Percentiles rank a stretch among this genome's conserved stretches.
Evolutionary conservation across 1,140 invertebrate species (phyloP).

Genomic region (Trypoxylus dichotomus): DNA sequence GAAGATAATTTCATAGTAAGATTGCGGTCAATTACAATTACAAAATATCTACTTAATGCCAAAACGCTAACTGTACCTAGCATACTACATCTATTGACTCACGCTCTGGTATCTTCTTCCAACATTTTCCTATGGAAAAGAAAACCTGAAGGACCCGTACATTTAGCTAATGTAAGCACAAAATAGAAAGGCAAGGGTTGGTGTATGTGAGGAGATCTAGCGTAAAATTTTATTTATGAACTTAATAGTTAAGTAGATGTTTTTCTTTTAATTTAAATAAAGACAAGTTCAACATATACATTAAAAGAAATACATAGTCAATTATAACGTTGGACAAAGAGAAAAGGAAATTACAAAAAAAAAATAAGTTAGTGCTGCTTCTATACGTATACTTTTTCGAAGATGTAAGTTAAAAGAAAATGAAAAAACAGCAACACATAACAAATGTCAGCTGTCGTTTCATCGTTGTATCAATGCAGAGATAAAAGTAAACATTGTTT

Average conservation of each 20-base stretch:
- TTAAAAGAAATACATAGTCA: slow-evolving; percentile 11
- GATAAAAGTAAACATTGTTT: not conserved
- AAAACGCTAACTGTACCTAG: not conserved
- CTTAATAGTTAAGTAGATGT: slow-evolving; percentile 22
- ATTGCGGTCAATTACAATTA: not conserved
- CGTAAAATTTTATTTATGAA: slow-evolving; percentile 26
- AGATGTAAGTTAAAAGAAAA: not conserved
- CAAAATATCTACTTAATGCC: not conserved
- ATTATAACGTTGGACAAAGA: not conserved
- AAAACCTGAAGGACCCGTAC: not conserved
- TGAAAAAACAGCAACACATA: not conserved
- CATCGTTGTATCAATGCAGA: not conserved
- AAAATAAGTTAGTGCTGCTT: slow-evolving; percentile 5
- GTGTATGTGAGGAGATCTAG: slow-evolving; percentile 11
- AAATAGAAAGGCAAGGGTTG: slow-evolving; percentile 21
- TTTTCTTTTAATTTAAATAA: slow-evolving; percentile 15
- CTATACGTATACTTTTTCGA: slow-evolving; percentile 2
- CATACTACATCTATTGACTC: not conserved
- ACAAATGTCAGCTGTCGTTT: not conserved
- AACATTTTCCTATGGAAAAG: not conserved
- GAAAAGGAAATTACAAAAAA: not conserved
- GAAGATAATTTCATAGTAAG: not conserved
- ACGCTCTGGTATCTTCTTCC: not conserved
- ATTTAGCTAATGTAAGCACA: slow-evolving; percentile 15
- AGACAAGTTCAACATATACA: not conserved